Conservation (phyloP, 2,888 invertebrate species). For the Drosophila infuscata region DNA sequence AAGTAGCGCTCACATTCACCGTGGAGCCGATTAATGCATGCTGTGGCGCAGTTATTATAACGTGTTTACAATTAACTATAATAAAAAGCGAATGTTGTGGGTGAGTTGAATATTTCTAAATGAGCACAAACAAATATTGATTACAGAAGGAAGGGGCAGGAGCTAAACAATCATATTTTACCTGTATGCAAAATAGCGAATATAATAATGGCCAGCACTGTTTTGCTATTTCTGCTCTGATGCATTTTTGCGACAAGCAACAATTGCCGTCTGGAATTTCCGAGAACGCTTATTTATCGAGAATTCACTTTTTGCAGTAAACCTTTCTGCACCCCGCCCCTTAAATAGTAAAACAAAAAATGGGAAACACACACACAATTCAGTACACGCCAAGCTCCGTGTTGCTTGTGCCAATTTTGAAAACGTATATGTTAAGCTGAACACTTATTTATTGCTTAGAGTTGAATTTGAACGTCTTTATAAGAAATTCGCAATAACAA, state of each 20-base stretch:
- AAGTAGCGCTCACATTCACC: constrained; percentile 87
- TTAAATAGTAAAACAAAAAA: constrained; percentile 47
- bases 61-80: constrained; percentile 77
- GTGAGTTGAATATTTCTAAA: constrained; percentile 3
- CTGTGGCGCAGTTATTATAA: constrained; percentile 88
- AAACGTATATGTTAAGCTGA: constrained; percentile 9
- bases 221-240: constrained; percentile 13
- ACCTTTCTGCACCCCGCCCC: constrained; percentile 36
- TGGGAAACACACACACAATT: constrained; percentile 23
- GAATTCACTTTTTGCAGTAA: constrained; percentile 38
- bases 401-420: constrained; percentile 20
- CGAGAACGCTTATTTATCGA: constrained; percentile 35
- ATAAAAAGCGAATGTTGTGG: neutral
- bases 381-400: constrained; percentile 27
- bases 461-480: constrained; percentile 10
- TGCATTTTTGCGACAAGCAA: constrained; percentile 51
- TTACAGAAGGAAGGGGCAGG: constrained; percentile 3
- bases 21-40: constrained; percentile 90
- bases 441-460: constrained; percentile 29
- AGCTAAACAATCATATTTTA: constrained; percentile 20
- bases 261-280: constrained; percentile 45
- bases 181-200: constrained; percentile 58
- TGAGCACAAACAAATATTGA: constrained; percentile 37
- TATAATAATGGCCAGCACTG: constrained; percentile 33
- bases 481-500: constrained; percentile 30